These are phyloP conservation scores for Fragum whitleyi DNA, from an alignment of 2,888 invertebrate species.

Conservation along the genomic window DNA sequence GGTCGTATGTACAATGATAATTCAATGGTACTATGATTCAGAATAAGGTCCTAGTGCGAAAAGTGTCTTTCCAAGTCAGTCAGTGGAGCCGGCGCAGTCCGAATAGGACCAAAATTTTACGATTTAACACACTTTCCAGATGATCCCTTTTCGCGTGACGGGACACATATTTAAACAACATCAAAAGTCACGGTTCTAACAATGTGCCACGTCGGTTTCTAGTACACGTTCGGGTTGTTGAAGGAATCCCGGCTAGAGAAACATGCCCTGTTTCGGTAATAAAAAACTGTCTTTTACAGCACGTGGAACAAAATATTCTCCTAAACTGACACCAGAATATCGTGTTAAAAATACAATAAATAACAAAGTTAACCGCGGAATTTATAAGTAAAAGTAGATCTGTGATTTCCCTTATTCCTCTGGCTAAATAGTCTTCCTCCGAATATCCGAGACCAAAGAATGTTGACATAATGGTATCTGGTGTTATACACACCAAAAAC, in stretches of 20 bases:
- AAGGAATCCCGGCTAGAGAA: constrained; percentile 20
- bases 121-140: too few species aligned
- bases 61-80: too few species aligned
- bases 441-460: constrained; percentile 83
- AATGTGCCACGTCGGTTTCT: constrained; percentile 3
- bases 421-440: constrained; percentile 80
- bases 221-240: not conserved
- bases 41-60: too few species aligned
- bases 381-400: constrained; percentile 83
- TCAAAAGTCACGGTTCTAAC: constrained; percentile 2
- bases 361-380: constrained; percentile 82
- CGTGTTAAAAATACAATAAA: constrained; percentile 84
- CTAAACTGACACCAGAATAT: constrained; percentile 80
- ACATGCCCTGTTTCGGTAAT: constrained; percentile 25
- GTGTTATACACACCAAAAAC: constrained; percentile 83
- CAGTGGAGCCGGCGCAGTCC: too few species aligned
- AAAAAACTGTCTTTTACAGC: constrained; percentile 28
- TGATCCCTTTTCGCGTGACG: too few species aligned
- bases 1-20: too few species aligned
- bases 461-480: constrained; percentile 84
- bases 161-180: too few species aligned
- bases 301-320: constrained; percentile 68
- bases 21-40: too few species aligned
- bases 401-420: constrained; percentile 83
- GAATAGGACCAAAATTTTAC: too few species aligned